Percentiles rank a stretch among this genome's conserved stretches.
These are phyloP conservation scores for Drosophila aldrichi DNA, from an alignment of 2,888 invertebrate genomes.

Conservation along the genomic window DNA sequence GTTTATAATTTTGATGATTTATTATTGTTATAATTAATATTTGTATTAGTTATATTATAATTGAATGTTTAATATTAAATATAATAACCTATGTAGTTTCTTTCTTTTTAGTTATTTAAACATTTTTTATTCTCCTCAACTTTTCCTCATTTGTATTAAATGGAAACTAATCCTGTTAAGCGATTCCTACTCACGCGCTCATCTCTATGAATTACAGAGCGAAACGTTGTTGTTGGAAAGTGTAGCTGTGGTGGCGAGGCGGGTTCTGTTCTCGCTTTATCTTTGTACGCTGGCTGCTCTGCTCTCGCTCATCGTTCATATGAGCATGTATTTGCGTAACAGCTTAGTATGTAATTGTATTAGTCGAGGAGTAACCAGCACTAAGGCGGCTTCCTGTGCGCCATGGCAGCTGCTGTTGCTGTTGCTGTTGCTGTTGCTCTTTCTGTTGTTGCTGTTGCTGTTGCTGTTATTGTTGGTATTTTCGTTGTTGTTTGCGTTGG, in stretches of 20 bases:
- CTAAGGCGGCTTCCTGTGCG: conserved; percentile 63
- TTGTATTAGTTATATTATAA: no score
- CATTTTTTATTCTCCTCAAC: no score
- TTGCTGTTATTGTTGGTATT: conserved; percentile 12
- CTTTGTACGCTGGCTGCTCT: conserved; percentile 14
- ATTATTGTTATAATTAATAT: no score
- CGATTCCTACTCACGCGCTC: conserved; percentile 30
- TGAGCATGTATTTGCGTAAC: conserved; percentile 33
- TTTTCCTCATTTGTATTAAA: background rate
- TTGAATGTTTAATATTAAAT: no score
- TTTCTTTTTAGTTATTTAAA: background rate
- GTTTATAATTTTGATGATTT: no score
- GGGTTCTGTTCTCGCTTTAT: conserved; percentile 32
- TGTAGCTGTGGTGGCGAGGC: background rate
- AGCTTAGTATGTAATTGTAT: conserved; percentile 69
- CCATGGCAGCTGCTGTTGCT: conserved; percentile 39
- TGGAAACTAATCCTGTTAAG: background rate
- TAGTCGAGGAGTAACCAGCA: conserved; percentile 67
- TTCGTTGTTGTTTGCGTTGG: conserved; percentile 24
- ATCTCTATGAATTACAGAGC: conserved; percentile 27
- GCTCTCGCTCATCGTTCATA: background rate
- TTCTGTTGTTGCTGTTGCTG: conserved; percentile 26
- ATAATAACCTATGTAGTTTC: no score
- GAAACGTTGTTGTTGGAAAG: no score
- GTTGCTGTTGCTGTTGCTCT: conserved; percentile 20